Evolutionary conservation across 2,888 invertebrate species (phyloP), one percentile per base, ranked within the genome.

Genomic region (Sesia apiformis): DNA sequence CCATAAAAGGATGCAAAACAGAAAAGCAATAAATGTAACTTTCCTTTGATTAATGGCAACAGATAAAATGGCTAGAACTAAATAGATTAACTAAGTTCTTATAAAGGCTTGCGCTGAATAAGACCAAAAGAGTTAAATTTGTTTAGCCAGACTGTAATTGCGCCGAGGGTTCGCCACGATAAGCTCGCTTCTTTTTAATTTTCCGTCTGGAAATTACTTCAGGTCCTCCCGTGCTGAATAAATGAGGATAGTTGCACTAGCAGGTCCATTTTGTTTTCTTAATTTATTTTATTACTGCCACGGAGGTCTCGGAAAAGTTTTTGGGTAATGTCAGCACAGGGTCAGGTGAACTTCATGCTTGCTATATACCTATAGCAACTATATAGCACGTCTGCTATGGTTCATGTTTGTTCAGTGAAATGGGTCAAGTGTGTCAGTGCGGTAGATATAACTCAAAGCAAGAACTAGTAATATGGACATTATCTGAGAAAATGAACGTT

Each of bases 181-280:
- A 83, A 82, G 75, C 77, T 78, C 74, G 74, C 78, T 81, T 72
- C 73, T 79, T 84, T 84, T 84, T 81, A 84, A 84, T 83, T 81
- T 79, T 80, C 72, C 69, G 67, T 69, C 75, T 78, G 74, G 70
- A 79, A 80, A 84, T 85, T 81, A 78, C 79, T 78, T 74, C 74
- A 76, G 80, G 57, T 60, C 54, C 77, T 79, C 74, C 77, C 74
- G 65, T 69, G 72, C 70, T 79, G 75, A 78, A 81, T 82, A 84
- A 81, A 81, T 75, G 76, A 77, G 72, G 69, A 73, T 69, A 71
- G 75, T 64, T 72, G 69, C 71, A 76, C 72, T 70, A 73, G 67
- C 64, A 7, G 40, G 6, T 8, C 40, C 4, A 5, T 23, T n/a
- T 40, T 38, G 57, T 64, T 63, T 59, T 63, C 61, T 59, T 55